Percentiles rank a stretch among this genome's conserved stretches.
Evolutionary conservation across 2,113 vertebrate genomes (phyloP).

Genomic region (Tetraodon nigroviridis): DNA sequence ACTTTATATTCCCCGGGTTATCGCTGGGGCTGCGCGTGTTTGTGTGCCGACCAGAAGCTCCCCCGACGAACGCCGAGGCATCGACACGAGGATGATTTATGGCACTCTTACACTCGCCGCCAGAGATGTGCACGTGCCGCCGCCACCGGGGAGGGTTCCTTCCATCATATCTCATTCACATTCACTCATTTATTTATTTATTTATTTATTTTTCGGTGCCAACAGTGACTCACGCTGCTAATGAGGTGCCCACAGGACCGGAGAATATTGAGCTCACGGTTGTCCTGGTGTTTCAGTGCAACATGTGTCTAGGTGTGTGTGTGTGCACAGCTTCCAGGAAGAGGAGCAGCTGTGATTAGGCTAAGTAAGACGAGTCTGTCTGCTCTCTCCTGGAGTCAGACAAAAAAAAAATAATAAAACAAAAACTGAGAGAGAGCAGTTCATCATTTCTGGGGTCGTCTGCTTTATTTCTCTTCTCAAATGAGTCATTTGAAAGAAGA

Average conservation of each 20-base stretch:
- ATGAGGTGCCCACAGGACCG: conserved; percentile 54
- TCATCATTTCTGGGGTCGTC: too few relatives aligned
- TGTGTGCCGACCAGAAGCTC: conserved; percentile 19
- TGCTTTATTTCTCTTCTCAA: too few relatives aligned
- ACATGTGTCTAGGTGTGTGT: too few relatives aligned
- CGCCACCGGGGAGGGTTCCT: conserved; percentile 40
- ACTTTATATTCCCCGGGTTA: conserved; percentile 15
- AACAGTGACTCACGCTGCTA: conserved; percentile 51
- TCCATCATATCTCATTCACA: conserved; percentile 54
- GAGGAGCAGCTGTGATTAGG: too few relatives aligned
- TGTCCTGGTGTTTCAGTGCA: background rate
- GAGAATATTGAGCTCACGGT: conserved; percentile 13
- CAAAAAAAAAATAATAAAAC: too few relatives aligned
- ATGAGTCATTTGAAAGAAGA: too few relatives aligned
- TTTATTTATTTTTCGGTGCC: background rate
- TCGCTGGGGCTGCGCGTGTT: conserved; percentile 19
- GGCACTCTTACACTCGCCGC: conserved; percentile 12
- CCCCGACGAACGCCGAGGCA: conserved; percentile 20
- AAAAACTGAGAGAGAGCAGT: too few relatives aligned
- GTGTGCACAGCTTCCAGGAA: background rate
- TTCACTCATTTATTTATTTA: conserved; percentile 41
- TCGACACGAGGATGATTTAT: conserved; percentile 48
- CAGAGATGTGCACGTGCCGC: conserved; percentile 24
- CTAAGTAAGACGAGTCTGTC: too few relatives aligned
- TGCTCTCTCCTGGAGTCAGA: background rate